Evolutionary conservation across 2,797 vertebrate species (phyloP), one percentile per base, ranked within the genome.

Genomic region (Myiotriccus ornatus): DNA sequence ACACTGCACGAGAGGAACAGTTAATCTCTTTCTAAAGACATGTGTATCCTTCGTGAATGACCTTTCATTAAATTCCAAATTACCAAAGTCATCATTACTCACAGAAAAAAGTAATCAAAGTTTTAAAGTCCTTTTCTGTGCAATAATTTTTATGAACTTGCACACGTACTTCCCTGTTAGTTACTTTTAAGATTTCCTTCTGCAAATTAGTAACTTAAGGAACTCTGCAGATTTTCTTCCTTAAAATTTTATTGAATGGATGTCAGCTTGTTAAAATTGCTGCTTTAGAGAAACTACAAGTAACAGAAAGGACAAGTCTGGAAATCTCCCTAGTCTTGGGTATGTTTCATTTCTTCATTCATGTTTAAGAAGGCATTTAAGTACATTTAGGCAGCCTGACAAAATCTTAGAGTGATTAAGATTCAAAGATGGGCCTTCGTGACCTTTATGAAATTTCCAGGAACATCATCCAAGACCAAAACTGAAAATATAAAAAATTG

Each of bases 1-100:
- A 41, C 8, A 49, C 14, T 63, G 69, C 41, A 89, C 67, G 64
- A 35, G 43, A 74, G 27, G n/a, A 87, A 85, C 41, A 65, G 73
- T 75, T 69, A 43, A 68, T 81, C 82, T 95, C 64, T 84, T 89
- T 47, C 78, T 64, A 55, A 93, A 91, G 78, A 74, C 67, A 52
- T 20, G n/a, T 50, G 65, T 73, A 89, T 63, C 62, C 87, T 75
- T 70, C 55, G 62, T 10, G 17, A 90, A 77, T 67, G 74, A 92
- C 63, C 75, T 96, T 94, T 77, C 65, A 87, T 90, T 91, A 93
- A 90, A 67, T 77, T 85, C 64, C 86, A 90, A 87, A 91, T 94
- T 93, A 81, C 57, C 70, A 84, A 84, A 69, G 75, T 92, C 90
- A 78, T 41, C 62, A 85, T 37, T 91, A 82, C 62, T 94, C 91